Evolutionary conservation across 2,888 invertebrate species (phyloP), one percentile per base, ranked within the genome.

Genomic region (Lottia gigantea): DNA sequence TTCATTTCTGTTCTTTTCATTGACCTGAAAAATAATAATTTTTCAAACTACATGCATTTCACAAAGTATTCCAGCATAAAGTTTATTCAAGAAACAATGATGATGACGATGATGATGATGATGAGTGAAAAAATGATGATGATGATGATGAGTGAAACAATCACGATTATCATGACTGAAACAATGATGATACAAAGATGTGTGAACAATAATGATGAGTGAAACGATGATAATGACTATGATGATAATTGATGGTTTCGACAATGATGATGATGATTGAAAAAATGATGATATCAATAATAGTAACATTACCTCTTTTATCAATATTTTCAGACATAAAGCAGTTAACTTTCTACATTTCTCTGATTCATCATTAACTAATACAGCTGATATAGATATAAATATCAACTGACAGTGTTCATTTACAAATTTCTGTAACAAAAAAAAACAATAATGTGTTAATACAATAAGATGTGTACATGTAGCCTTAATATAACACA

Each of bases 331-430:
- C 16, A 97, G 90, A 71, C 94, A 93, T 45, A 91, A 90, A 0
- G 95, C 94, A 16, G 93, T 92, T 69, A 92, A 91, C 80, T 93
- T 93, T 26, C 94, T 91, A 81, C 95, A 95, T 15, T 91, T 91
- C 0, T 93, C 91, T 47, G 93, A 93, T 4, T 93, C 92, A 81
- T 98, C 97, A 85, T 96, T 95, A 14, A 95, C 91, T 85, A 97
- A 90, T 66, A 94, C 91, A 0, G 93, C 92, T 14, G 95, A 93
- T 31, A 97, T 89, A 0, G 94, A 92, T 0, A 96, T 88, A 68
- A 95, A 92, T 23, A 97, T 90, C 40, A 93, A 90, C 19, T 92
- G 92, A 2, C 92, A 90, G 75, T 93, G 91, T 61, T 91, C 89
- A 1, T 90, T 88, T 25, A 95, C 86, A 62, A 92, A 89, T 40